Conservation (phyloP, 2,113 vertebrate genomes). For the Ovis aries region ARS-UI_Ramb_v3.0 NC_056057.1:16033501-16034000, state of each 20-base stretch:
- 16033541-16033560: background rate
- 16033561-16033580: background rate
- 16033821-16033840: background rate
- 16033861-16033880: background rate
- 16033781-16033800: background rate
- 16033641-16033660: background rate
- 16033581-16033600: background rate
- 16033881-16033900: background rate
- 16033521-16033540: background rate
- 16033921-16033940: too few species aligned
- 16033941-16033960: accelerated
- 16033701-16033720: background rate
- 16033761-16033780: background rate
- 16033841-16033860: background rate
- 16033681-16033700: background rate
- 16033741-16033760: background rate
- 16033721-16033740: background rate
- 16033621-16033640: background rate
- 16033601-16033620: background rate
- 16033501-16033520: background rate
- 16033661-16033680: background rate
- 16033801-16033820: background rate
- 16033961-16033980: too few species aligned
- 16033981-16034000: too few species aligned
- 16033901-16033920: background rate